Base-by-base conservation (phyloP, 2,888 invertebrate species). In the Ptilodon capucinus region DNA sequence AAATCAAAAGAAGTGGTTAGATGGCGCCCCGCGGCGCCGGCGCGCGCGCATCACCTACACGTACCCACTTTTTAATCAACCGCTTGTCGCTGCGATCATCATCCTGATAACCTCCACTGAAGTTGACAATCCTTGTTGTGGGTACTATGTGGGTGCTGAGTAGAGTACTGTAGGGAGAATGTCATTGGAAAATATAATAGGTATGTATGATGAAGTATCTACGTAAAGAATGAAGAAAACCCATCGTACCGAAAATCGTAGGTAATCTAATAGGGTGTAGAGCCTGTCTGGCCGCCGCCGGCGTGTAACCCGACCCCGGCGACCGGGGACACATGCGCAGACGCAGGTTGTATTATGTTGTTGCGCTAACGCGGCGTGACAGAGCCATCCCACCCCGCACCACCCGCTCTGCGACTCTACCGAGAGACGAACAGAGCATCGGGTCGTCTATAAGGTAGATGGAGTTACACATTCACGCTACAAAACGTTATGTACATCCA, bases 301-400 rank as follows among this genome's bases (percentile, higher is more conserved):
- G 35, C 11, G 2, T 19, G 57, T 28, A 56, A 58, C 61, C 51
- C 39, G 57, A 58, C 51, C 48, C 57, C 51, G 18, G 7, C 19
- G 30, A 2, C 16, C 42, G 36, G 23, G 32, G 16, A 4, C 4
- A 13, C 34, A 16, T 7, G 58, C 52, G 23, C 1, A 11, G 43
- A 4, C 32, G 3, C 21, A 49, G 25, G 39, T 42, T 34, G 53
- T 57, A 58, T 59, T 50, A 60, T 56, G 65, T 54, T 51, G 55
- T 64, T 41, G 36, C 14, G 48, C 39, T 60, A 60, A 62, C 57
- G 49, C 43, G 50, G 44, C 25, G 47, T 40, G 64, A 60, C 65
- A 57, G 49, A 38, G 32, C 38, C 53, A n/a, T n/a, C 25, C 8
- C 13, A 9, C 46, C n/a, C 18, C 8, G 9, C 9, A 18, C 44